Base-by-base conservation (phyloP, 2,888 invertebrate genomes). In the Tortrix viridana region DNA sequence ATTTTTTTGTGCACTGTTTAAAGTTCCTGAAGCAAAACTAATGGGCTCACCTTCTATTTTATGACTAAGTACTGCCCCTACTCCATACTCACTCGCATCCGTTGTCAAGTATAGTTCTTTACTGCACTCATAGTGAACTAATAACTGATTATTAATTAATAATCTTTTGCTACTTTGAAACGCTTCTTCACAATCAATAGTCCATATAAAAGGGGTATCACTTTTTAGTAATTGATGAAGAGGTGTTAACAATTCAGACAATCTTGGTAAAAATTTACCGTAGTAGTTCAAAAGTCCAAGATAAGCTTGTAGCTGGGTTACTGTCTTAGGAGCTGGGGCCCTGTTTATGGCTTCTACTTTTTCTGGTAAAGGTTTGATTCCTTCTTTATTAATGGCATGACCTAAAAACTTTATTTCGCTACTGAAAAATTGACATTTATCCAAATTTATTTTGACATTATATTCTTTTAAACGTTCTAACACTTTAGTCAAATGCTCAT, bases 21-120 rank as follows among this genome's bases (percentile, higher is more conserved):
- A 55, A 1, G 66, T 63, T 26, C n/a, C 52, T 20, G 53, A 66
- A 37, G 60, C 66, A 63, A 67, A 65, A 26, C 41, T 26, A 22
- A 65, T 43, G 14, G 65, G 65, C 49, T 63, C 49, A 9, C 49
- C 32, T 16, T 67, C 56, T 16, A 67, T 60, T 49, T 50, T 19
- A 53, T 67, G 67, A 49, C 65, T 60, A 3, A 67, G 47, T 9
- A 68, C 63, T 43, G 68, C 63, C 3, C 68, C 67, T 14, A 69
- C 41, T 4, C 67, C 65, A 48, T 57, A 52, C 9, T 53, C 20
- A 59, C 63, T 63, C 5, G 66, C 68, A 64, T 68, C 68, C 9
- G 59, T 43, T 16, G 60, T 52, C 48, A 68, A 32, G 38, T 22
- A 59, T 3, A 66, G 55, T 43, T 52, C 26, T 53, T 56, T 53